A percentile compares a stretch with the other conserved stretches of the same genome.
Conservation (phyloP, 1,140 invertebrate genomes). For the Conopomorpha cramerella region DNA sequence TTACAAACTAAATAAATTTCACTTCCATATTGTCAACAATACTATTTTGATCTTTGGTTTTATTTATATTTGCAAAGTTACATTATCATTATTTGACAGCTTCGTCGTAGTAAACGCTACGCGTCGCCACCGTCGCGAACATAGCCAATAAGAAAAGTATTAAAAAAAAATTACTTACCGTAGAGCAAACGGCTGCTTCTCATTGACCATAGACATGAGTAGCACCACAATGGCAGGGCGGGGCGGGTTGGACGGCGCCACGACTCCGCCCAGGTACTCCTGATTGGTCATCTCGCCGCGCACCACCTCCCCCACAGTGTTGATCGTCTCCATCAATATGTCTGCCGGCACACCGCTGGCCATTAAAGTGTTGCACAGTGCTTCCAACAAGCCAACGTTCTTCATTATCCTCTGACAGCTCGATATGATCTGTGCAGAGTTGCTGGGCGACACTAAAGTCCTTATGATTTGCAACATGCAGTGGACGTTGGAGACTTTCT, state of each 20-base stretch:
- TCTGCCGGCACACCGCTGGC: slow-evolving; percentile 95
- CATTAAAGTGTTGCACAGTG: slow-evolving; percentile 90
- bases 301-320: slow-evolving; percentile 93
- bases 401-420: slow-evolving; percentile 90
- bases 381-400: slow-evolving; percentile 78
- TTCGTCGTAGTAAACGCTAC: too few species aligned
- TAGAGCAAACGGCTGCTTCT: slow-evolving; percentile 92
- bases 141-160: too few species aligned
- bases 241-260: slow-evolving; percentile 90
- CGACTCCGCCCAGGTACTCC: slow-evolving; percentile 88
- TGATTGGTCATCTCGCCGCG: slow-evolving; percentile 90
- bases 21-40: too few species aligned
- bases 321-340: slow-evolving; percentile 95
- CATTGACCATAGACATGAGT: slow-evolving; percentile 98
- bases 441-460: slow-evolving; percentile 87
- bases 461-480: slow-evolving; percentile 89
- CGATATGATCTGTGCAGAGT: slow-evolving; percentile 72
- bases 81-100: too few species aligned
- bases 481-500: slow-evolving; percentile 94
- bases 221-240: slow-evolving; percentile 92
- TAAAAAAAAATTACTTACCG: slow-evolving; percentile 48
- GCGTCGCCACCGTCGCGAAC: too few species aligned
- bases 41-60: too few species aligned
- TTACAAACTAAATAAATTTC: too few species aligned
- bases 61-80: too few species aligned